Evolutionary conservation across 2,888 invertebrate species (phyloP), one percentile per base, ranked within the genome.

Genomic region (Cyrtodaria siliqua): DNA sequence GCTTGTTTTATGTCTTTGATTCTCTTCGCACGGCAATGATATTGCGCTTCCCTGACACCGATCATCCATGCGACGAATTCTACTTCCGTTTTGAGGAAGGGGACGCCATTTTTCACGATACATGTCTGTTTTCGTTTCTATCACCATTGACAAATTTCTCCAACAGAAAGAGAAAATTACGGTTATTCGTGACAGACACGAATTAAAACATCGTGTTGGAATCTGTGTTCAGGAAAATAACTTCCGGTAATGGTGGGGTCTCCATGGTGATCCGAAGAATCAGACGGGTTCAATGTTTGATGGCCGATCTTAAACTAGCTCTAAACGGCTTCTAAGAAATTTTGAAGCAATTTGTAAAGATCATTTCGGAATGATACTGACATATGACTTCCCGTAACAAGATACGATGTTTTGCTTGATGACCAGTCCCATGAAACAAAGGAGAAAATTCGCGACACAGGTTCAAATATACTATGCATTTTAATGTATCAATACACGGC

Each of bases 211-310:
- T 77, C 71, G 69, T 72, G 80, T 67, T 67, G 63, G 66, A 80
- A 80, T 60, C 75, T 69, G 76, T 74, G 80, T 76, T 75, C 76
- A 71, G 67, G 80, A 80, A 80, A 73, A 77, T 67, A 67, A 77
- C 76, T 80, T 80, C 80, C 80, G 76, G 80, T 77, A 63, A 73
- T 70, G 64, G 67, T 67, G 70, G 26, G 16, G 80, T 80, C 74
- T 33, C 77, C 55, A 80, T 77, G 73, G 80, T 23, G 44, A 80
- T 75, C 18, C 47, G 42, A 38, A 61, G 73, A 72, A 69, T 73
- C 73, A 73, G 73, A 76, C 76, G 73, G 59, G 47, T 67, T 57
- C 47, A 61, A 55, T 69, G 73, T 80, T 80, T 80, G 80, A 80
- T 80, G 80, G 60, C 76, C 80, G 72, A 69, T 62, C 67, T 80